phyloP scores from a whole-genome alignment of 1,140 invertebrate species.

The Drosophila bipectinata region DNA sequence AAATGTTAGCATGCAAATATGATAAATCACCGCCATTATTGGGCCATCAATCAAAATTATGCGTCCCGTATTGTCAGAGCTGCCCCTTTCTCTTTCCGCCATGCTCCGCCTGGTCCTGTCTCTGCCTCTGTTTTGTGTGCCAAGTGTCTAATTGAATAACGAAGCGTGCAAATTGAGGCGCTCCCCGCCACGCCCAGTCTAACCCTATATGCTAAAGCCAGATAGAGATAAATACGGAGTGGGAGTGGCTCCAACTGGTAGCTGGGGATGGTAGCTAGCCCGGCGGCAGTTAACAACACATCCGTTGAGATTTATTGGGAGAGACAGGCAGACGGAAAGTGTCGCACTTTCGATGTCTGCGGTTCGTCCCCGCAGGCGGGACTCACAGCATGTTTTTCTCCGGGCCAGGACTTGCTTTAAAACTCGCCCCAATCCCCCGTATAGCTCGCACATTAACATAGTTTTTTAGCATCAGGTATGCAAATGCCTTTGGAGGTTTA shows the following conservation, averaged over 20 bases:
- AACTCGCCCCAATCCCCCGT: constrained; percentile 58
- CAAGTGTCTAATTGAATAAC: constrained; percentile 83
- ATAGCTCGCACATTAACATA: constrained; percentile 70
- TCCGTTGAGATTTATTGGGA: constrained; percentile 75
- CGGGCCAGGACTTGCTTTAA: constrained; percentile 51
- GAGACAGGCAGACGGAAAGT: constrained; percentile 17
- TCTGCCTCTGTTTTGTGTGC: constrained; percentile 33
- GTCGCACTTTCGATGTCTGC: constrained; percentile 71
- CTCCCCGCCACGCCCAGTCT: constrained; percentile 16
- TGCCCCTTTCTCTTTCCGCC: constrained; percentile 12
- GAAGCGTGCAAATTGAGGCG: constrained; percentile 79
- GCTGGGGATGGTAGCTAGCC: constrained; percentile 19
- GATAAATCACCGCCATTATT: constrained; percentile 83
- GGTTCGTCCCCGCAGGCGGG: constrained; percentile 52
- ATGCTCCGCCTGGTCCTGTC: constrained; percentile 4
- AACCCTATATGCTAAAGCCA: not conserved
- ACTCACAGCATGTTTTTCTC: constrained; percentile 39
- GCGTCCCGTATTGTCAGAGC: constrained; percentile 43
- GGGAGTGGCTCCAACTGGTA: no score
- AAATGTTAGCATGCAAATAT: constrained; percentile 78
- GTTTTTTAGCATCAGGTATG: constrained; percentile 63
- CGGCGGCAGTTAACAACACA: constrained; percentile 73
- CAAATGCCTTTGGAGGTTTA: constrained; percentile 71
- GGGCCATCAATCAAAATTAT: constrained; percentile 83
- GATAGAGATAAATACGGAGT: constrained; percentile 18